Evolutionary conservation across 1,140 invertebrate species (phyloP), one percentile per base, ranked within the genome.

Genomic region (Thaumatotibia leucotreta): DNA sequence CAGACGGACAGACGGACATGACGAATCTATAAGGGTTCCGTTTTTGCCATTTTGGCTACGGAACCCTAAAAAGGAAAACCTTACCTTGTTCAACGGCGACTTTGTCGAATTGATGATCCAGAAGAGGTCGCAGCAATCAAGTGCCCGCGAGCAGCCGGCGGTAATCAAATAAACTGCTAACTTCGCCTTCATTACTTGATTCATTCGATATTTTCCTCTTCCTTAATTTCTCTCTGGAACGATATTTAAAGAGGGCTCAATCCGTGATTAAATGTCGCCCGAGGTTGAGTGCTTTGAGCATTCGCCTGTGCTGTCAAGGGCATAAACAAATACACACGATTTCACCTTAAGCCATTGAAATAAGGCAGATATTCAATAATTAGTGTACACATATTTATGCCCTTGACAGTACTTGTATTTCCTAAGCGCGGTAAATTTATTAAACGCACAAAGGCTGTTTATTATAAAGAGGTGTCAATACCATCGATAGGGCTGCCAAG

Each of bases 131-230:
- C 39, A 45, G 39, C 39, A 45, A 45, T 45, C 39, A 45, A 20
- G 39, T 45, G 39, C 17, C 17, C 39, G 50, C 22, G 23, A 23
- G 50, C 50, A 27, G 50, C 8, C 49, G 24, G 11, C 27, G 52
- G 11, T 29, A 58, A 58, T 58, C 52, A 58, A 58, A 58, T 58
- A 58, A 58, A 52, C 50, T 20, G 52, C 52, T 29, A 58, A 58
- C 52, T 58, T 58, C 23, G 24, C 52, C 52, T 58, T 58, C 52
- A 58, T 58, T 58, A 58, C 52, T 58, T 58, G 52, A 58, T 58
- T 58, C 22, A 58, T 58, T 58, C 52, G 50, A 52, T 52, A 58
- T 58, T 58, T 58, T 58, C 52, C 52, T 58, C 23, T 24, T 27
- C 52, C 52, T 45, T 58, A 27, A 58, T 58, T 58, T 58, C 11